Evolutionary conservation across 2,888 invertebrate species (phyloP), one percentile per base, ranked within the genome.

Genomic region (Nomada lathburiana): DNA sequence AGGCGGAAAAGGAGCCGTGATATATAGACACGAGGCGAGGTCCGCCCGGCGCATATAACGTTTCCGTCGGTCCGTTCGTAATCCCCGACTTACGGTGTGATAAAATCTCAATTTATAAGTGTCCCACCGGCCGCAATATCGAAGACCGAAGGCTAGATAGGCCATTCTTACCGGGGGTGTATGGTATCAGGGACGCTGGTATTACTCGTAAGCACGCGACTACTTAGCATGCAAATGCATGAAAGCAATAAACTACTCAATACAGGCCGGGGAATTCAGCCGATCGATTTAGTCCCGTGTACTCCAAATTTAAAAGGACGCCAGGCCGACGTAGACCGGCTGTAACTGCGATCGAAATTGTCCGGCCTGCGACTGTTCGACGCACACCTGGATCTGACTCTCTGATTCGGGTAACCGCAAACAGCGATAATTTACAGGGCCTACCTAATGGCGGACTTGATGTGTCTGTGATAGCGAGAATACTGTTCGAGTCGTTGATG

Each of bases 221-320:
- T 93, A 92, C 92, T 93, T 93, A 93, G 93, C 93, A 93, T 93
- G 93, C 93, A 93, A 93, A 93, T 93, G 92, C 93, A 93, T 93
- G 93, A 93, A 93, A 93, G 93, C 93, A 93, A 93, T 93, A 93
- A 93, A 93, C 93, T 93, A 93, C 93, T 93, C 93, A 93, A 93
- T 93, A 93, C 92, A 92, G 92, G 90, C 92, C 92, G 88, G 93
- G 90, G 92, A 93, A 93, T 93, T 93, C 89, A 89, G 89, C 83
- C 93, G 92, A 93, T 93, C 93, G 93, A 93, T 93, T 93, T 92
- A 90, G 89, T 83, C 74, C 71, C 80, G 80, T 84, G 88, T 90
- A 89, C 89, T 90, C 89, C 90, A 89, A 91, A 92, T 92, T 93
- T 91, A 90, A 92, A 89, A 85, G 86, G 76, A 71, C 82, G 62